Evolutionary conservation across 2,888 invertebrate genomes (phyloP).

Genomic region (Acleris holmiana): DNA sequence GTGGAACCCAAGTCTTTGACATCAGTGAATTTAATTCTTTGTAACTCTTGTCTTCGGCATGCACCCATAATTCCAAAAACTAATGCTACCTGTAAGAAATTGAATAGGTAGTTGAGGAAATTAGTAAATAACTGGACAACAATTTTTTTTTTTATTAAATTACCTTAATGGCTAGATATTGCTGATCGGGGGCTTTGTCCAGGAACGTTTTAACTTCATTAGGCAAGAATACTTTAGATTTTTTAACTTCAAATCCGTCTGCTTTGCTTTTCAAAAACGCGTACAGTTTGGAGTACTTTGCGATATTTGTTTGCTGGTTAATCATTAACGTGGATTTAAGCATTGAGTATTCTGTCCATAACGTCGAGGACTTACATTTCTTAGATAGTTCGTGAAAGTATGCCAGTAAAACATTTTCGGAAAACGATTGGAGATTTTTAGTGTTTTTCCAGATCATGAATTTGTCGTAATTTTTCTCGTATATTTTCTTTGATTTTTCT

Average conservation of each 20-base stretch:
- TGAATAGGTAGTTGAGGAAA: not conserved
- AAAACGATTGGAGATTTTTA: constrained; percentile 1
- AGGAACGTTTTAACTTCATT: constrained; percentile 29
- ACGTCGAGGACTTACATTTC: constrained; percentile 26
- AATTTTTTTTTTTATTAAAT: not conserved
- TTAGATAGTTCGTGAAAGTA: constrained; percentile 30
- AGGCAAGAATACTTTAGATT: constrained; percentile 21
- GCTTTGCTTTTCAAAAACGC: constrained; percentile 23
- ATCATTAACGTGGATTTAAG: constrained; percentile 30
- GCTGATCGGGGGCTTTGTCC: constrained; percentile 24
- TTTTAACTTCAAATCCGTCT: constrained; percentile 9
- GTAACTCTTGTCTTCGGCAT: constrained; percentile 4
- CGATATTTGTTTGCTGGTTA: constrained; percentile 30
- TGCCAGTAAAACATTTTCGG: constrained; percentile 17
- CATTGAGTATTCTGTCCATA: constrained; percentile 34
- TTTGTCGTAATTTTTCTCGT: constrained; percentile 17
- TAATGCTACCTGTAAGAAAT: not conserved
- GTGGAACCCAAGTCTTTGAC: not conserved
- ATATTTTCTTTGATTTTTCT: constrained; percentile 1
- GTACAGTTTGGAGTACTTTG: constrained; percentile 21
- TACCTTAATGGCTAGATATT: constrained; percentile 30
- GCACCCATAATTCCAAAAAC: constrained; percentile 8
- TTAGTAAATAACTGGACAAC: not conserved
- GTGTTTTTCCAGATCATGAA: constrained; percentile 17
- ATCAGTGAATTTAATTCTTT: not conserved